Evolutionary conservation across 2,888 invertebrate genomes (phyloP).

Genomic region (Athetis lepigone): DNA sequence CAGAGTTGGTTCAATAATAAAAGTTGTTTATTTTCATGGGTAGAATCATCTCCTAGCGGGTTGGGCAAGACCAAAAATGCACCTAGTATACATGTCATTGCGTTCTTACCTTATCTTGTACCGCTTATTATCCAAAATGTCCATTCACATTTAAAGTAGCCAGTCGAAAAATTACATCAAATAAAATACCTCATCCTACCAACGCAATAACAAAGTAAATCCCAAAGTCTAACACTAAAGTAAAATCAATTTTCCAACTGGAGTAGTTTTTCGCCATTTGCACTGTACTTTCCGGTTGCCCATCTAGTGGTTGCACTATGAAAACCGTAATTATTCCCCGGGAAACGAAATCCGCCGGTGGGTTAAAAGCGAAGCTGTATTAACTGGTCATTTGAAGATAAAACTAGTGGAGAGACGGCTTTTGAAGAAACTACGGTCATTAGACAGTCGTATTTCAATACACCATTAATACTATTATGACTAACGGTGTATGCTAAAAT

Average conservation of each 20-base stretch:
- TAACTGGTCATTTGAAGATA: constrained; percentile 73
- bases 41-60: too few relatives aligned
- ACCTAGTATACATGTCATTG: too few relatives aligned
- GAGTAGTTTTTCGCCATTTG: constrained; percentile 54
- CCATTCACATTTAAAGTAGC: too few relatives aligned
- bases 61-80: too few relatives aligned
- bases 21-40: too few relatives aligned
- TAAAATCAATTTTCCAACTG: constrained; percentile 54
- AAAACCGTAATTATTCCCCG: constrained; percentile 66
- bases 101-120: too few relatives aligned
- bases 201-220: constrained; percentile 31
- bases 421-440: constrained; percentile 23
- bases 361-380: constrained; percentile 73
- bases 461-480: too few relatives aligned
- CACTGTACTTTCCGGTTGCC: constrained; percentile 52
- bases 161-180: too few relatives aligned
- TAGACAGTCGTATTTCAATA: too few relatives aligned
- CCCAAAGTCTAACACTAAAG: constrained; percentile 35
- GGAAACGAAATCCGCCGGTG: constrained; percentile 59
- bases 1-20: too few relatives aligned
- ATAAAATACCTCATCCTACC: constrained; percentile 1
- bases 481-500: too few relatives aligned
- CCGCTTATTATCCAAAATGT: too few relatives aligned
- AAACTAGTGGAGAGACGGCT: constrained; percentile 56
- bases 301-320: constrained; percentile 57